Base-by-base conservation (phyloP, 2,888 invertebrate species). In the Acleris literana region DNA sequence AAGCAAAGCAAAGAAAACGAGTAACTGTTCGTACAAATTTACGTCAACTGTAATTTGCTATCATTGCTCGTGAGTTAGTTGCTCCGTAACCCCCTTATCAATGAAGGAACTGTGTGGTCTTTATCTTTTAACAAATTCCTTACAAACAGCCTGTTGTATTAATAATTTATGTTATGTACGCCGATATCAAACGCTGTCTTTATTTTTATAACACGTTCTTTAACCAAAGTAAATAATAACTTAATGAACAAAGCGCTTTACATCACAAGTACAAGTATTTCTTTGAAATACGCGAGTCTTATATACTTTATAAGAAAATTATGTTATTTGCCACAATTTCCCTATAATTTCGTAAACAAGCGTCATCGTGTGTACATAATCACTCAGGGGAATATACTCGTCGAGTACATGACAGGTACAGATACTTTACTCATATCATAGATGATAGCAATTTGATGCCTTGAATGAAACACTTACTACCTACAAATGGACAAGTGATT, bases 121-220 rank as follows among this genome's bases (percentile, higher is more conserved):
- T 65, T 60, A 65, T 65, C 65, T 64, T 5, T 55, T 18, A 46
- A 59, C 53, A 53, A 52, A 53, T 58, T 60, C 44, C 54, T 51
- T 55, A 60, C 20, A 58, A 54, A 61, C 55, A 29, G 25, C 46
- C 17, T 49, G 25, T 49, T 22, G 29, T 56, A 57, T 17, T 49
- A 20, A 49, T 49, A 44, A 46, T 46, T 57, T 46, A 46, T 44
- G 5, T 7, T 46, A n/a, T 55, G 60, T 56, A 44, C 51, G 44
- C n/a, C 49, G 49, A 33, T 61, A 65, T 51, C 55, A 44, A 29
- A 57, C 49, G 29, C 29, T 44, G 56, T 18, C 43, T 62, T 62
- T 62, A 44, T 54, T 33, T 11, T 55, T 55, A 22, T 1, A 62
- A 39, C 54, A 54, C 18, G 16, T 13, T 39, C 55, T 29, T 48